Evolutionary conservation across 1,140 invertebrate genomes (phyloP), one percentile per base, ranked within the genome.

Genomic region (Micrasema minimum): DNA sequence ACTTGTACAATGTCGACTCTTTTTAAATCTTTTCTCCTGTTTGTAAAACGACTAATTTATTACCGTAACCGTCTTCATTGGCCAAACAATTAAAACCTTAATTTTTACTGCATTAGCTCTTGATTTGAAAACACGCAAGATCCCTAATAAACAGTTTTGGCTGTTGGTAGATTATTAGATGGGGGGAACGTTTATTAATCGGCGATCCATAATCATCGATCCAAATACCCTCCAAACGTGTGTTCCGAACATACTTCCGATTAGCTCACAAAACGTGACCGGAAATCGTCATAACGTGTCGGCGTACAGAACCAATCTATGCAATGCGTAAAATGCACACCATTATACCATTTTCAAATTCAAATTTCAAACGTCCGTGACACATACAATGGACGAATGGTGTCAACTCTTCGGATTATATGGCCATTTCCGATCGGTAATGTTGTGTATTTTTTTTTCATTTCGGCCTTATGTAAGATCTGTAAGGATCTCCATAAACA

Each of bases 321-420:
- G 26, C 26, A 7, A 31, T 55, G 26, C 31, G 55, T 14, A 38
- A 59, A 38, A 35, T 59, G 55, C 35, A 59, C 55, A 35, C 55
- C 55, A 59, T 59, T 59, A 59, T 59, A 38, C 55, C 55, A 38
- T 59, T 59, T 59, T 59, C 55, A 23, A 59, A 59, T 59, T 59
- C 55, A 59, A 59, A 59, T 59, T 59, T 35, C 11, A 35, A 41
- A 59, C 37, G 55, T 59, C 55, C 55, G 55, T 59, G 55, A 59
- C 55, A 38, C 35, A 59, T 35, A 59, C 55, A 59, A 59, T 59
- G 55, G 18, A 59, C 37, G 55, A 59, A 59, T 41, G 55, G 55
- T 59, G 55, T 59, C 55, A 59, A 43, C 55, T 59, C 55, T 38
- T 38, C 55, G 55, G 55, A 59, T 59, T 59, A 41, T 38, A 22